Evolutionary conservation across 2,888 invertebrate species (phyloP).

Genomic region (Morpho achilles): DNA sequence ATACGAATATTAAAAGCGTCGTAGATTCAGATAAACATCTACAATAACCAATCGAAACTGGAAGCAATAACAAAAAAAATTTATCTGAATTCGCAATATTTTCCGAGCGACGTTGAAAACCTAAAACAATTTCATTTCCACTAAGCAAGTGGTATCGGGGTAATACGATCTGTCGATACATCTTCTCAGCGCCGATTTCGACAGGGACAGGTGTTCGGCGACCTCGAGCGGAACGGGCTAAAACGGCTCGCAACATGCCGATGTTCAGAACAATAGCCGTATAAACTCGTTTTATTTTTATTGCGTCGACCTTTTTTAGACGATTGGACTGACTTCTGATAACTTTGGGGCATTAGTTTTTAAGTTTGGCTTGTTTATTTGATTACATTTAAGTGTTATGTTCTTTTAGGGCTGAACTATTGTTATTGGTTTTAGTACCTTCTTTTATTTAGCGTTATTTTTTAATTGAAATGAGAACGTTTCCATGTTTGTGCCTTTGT

Average conservation of each 20-base stretch:
- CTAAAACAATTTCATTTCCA: slow-evolving; percentile 17
- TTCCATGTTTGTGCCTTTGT: neutral
- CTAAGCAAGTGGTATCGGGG: slow-evolving; percentile 13
- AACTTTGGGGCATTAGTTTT: slow-evolving; percentile 20
- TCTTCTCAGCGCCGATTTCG: slow-evolving; percentile 15
- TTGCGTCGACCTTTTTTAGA: slow-evolving; percentile 34
- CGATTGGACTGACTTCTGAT: slow-evolving; percentile 24
- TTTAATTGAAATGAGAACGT: neutral
- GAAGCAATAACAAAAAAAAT: slow-evolving; percentile 1
- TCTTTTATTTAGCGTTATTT: neutral
- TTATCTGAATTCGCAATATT: slow-evolving; percentile 4
- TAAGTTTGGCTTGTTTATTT: slow-evolving; percentile 17
- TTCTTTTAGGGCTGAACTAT: slow-evolving; percentile 2
- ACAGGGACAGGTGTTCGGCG: slow-evolving; percentile 53
- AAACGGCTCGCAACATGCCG: slow-evolving; percentile 29
- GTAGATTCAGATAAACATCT: no score
- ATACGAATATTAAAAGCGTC: no score
- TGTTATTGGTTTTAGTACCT: no score
- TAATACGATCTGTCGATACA: slow-evolving; percentile 20
- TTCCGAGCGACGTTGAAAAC: neutral
- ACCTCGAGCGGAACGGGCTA: slow-evolving; percentile 38
- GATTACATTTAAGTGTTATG: slow-evolving; percentile 14
- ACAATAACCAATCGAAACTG: no score
- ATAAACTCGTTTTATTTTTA: slow-evolving; percentile 40
- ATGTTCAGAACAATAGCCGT: slow-evolving; percentile 19